These are phyloP conservation scores for Globicephala melas DNA, from an alignment of 2,113 vertebrate genomes.

Conservation along the genomic window DNA sequence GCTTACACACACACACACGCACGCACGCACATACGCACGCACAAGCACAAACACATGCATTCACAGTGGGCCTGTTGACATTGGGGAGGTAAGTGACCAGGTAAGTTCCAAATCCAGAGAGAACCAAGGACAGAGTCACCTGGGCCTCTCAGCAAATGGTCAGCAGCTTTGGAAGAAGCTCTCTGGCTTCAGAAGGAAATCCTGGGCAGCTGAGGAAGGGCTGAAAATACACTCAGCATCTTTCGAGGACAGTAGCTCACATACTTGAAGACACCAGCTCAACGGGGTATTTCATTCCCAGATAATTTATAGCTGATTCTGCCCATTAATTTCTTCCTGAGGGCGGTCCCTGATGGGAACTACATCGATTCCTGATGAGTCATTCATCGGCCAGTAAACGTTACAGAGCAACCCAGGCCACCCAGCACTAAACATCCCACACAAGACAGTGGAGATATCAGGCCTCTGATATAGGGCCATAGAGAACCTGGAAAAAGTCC, in stretches of 20 bases:
- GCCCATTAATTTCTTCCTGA: background rate
- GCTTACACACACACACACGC: background rate
- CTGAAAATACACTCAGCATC: background rate
- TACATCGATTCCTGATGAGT: background rate
- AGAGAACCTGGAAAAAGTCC: background rate
- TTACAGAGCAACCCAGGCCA: background rate
- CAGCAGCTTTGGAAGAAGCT: background rate
- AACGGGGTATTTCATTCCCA: background rate
- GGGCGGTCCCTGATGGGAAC: background rate
- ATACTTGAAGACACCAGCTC: background rate
- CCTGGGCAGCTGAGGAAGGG: background rate
- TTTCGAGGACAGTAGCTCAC: background rate
- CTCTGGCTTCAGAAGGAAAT: background rate
- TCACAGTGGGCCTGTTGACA: background rate
- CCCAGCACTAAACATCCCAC: background rate
- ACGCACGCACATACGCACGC: too few species aligned
- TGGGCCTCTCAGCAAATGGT: background rate
- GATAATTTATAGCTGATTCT: background rate
- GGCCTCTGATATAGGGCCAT: background rate
- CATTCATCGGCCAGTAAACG: background rate
- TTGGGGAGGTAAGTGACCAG: background rate
- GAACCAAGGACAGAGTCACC: background rate
- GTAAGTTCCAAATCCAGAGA: background rate
- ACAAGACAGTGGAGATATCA: fast-evolving
- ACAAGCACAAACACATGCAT: background rate